phyloP scores from a whole-genome alignment of 2,888 invertebrate genomes.

The Agonum fuliginosum region DNA sequence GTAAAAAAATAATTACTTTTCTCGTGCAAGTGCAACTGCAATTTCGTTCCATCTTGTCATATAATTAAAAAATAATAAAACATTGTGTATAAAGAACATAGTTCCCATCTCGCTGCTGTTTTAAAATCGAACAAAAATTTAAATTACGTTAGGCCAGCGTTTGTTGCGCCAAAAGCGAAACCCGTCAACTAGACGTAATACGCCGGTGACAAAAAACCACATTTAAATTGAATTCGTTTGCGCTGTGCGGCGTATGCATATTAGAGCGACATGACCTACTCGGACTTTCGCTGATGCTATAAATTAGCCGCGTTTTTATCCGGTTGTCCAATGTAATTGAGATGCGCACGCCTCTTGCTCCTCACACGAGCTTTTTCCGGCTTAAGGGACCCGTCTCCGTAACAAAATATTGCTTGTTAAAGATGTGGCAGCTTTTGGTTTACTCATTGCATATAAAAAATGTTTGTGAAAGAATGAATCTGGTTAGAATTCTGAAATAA shows the following conservation, averaged over 20 bases:
- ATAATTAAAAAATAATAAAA: constrained; percentile 44
- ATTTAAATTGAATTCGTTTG: constrained; percentile 48
- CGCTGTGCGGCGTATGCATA: constrained; percentile 22
- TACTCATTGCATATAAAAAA: no score
- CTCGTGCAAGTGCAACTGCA: no score
- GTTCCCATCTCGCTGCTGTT: constrained; percentile 19
- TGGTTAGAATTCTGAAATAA: no score
- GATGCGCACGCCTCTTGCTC: constrained; percentile 49
- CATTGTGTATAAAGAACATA: constrained; percentile 11
- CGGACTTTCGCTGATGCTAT: constrained; percentile 46
- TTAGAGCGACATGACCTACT: constrained; percentile 38
- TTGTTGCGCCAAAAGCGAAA: constrained; percentile 28
- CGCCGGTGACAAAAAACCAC: constrained; percentile 38
- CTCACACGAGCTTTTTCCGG: no score
- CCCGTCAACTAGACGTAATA: constrained; percentile 37
- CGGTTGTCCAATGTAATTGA: constrained; percentile 54
- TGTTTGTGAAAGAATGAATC: no score
- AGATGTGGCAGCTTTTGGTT: no score
- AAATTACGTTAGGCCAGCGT: constrained; percentile 16
- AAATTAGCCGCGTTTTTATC: constrained; percentile 50
- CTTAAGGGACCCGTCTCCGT: no score
- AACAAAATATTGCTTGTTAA: no score
- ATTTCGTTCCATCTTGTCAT: neutral
- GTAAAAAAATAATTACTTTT: no score
- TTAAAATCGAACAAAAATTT: constrained; percentile 44